Conservation (phyloP, 2,888 invertebrate genomes). For the Monochamus alternatus region DNA sequence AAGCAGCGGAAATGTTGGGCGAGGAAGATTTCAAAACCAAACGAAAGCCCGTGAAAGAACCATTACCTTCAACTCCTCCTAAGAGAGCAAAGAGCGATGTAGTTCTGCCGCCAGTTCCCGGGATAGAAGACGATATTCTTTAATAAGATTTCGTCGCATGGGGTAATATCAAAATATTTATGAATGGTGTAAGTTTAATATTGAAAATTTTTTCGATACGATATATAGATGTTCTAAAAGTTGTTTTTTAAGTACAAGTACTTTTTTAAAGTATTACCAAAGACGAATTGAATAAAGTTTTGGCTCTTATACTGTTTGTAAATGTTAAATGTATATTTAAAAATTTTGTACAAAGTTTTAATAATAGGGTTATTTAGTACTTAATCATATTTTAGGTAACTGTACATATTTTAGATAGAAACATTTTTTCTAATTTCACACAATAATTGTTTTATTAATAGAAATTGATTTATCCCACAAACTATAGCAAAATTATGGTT, state of each 20-base stretch:
- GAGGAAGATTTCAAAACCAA: constrained; percentile 57
- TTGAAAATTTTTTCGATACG: constrained; percentile 15
- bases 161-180: constrained; percentile 36
- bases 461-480: constrained; percentile 23
- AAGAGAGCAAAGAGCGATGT: constrained; percentile 63
- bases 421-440: constrained; percentile 35
- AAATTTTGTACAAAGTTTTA: constrained; percentile 48
- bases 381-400: constrained; percentile 35
- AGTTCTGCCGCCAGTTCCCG: constrained; percentile 67
- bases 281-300: constrained; percentile 24
- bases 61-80: constrained; percentile 33
- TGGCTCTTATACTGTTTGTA: constrained; percentile 37
- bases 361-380: constrained; percentile 41
- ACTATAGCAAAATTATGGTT: constrained; percentile 25
- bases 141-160: constrained; percentile 26
- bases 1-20: constrained; percentile 74
- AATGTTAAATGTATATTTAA: constrained; percentile 42
- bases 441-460: constrained; percentile 23
- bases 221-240: neutral
- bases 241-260: constrained; percentile 11
- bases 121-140: constrained; percentile 63
- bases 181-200: constrained; percentile 47
- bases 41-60: constrained; percentile 36
- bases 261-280: constrained; percentile 33
- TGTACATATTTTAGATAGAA: constrained; percentile 42